Base-by-base conservation (phyloP, 2,888 invertebrate species). In the Lasioglossum morio region DNA sequence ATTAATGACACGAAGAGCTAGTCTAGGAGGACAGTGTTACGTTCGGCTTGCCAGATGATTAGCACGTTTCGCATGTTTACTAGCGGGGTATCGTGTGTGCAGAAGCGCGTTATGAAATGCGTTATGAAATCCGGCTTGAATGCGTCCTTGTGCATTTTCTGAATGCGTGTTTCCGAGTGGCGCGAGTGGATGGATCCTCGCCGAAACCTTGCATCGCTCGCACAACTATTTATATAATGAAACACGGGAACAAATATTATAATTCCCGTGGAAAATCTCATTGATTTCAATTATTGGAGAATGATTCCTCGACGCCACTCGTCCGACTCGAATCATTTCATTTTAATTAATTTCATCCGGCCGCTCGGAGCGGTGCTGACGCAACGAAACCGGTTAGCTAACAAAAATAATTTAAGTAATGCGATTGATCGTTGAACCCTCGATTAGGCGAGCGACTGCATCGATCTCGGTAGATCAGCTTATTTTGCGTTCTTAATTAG, bases 71-170 rank as follows among this genome's bases (percentile, higher is more conserved):
- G 48, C 48, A 14, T 48, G 48, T 73, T 73, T 73, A 73, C 48
- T 12, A 34, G 72, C 34, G 30, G 27, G 34, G 48, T 34, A 73
- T 73, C 43, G 30, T 73, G 72, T 48, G 23, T 34, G 72, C 72
- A 48, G 34, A 73, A 48, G 34, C 72, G 48, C 23, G 72, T 73
- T 73, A 48, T 48, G 72, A 73, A 73, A 73, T 73, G 30, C 53
- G 3, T 69, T 72, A 66, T 4, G 69, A 80, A 80, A 81, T 46
- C 23, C 34, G 30, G 43, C 37, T 10, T 19, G 48, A 34, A 19
- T 10, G 72, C 30, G 72, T 73, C 48, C 48, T 48, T 73, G 48
- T 19, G 27, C 19, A 30, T 30, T 46, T 30, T 72, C 46, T 30
- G 72, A 72, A 46, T 10, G 16, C 27, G n/a, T 12, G 46, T 46